Percentiles rank a stretch among this genome's conserved stretches.
Conservation (phyloP, 2,888 invertebrate species). For the Platycheirus rosarum region DNA sequence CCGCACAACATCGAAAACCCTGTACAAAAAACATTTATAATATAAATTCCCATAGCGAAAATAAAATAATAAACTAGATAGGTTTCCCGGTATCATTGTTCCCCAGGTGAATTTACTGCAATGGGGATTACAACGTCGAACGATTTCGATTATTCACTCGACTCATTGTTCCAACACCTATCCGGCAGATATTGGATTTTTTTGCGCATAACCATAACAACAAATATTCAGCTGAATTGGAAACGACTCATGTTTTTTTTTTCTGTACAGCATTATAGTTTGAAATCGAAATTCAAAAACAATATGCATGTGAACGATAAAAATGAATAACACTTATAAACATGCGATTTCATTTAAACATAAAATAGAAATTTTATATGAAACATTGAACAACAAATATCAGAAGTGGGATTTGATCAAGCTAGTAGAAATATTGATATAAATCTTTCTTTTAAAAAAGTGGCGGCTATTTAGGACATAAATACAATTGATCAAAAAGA, state of each 20-base stretch:
- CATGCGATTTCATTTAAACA: slow-evolving; percentile 52
- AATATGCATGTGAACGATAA: slow-evolving; percentile 47
- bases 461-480: slow-evolving; percentile 50
- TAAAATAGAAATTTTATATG: slow-evolving; percentile 40
- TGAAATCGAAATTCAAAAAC: neutral
- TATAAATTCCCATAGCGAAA: slow-evolving; percentile 35
- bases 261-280: neutral
- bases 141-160: slow-evolving; percentile 57
- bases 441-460: slow-evolving; percentile 58
- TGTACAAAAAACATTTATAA: no score
- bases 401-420: slow-evolving; percentile 12
- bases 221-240: slow-evolving; percentile 19
- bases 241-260: slow-evolving; percentile 23
- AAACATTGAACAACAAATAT: slow-evolving; percentile 13
- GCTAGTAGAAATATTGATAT: slow-evolving; percentile 24
- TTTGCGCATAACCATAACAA: slow-evolving; percentile 41
- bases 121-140: slow-evolving; percentile 36
- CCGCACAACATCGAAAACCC: slow-evolving; percentile 12
- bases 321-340: slow-evolving; percentile 60
- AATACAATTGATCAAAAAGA: slow-evolving; percentile 19
- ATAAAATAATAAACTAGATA: slow-evolving; percentile 60
- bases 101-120: slow-evolving; percentile 54
- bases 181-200: slow-evolving; percentile 36
- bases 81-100: slow-evolving; percentile 62
- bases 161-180: slow-evolving; percentile 58